Base-by-base conservation (phyloP, 2,797 vertebrate genomes). In the Amniataba percoides region DNA sequence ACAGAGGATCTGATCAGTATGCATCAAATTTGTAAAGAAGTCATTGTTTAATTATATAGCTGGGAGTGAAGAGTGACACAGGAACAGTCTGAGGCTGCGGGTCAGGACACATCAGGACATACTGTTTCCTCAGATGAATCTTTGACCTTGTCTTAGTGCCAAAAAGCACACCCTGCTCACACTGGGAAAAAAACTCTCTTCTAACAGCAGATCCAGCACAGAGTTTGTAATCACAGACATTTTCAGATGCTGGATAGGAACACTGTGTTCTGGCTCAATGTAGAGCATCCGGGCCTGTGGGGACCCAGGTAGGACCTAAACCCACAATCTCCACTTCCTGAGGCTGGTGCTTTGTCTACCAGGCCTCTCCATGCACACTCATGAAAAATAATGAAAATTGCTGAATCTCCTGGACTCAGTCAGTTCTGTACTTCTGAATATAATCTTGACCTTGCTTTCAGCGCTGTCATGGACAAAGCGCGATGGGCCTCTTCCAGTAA, bases 261-360 rank as follows among this genome's bases (percentile, higher is more conserved):
- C 64, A 31, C 36, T 25, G 40, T 69, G 60, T 82, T 83, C 81
- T 70, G 34, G 25, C 68, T 78, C 42, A 69, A 67, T 61, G 64
- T 61, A 31, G 71, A 81, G 49, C 78, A 40, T 6, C 14, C 40
- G 9, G 42, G 57, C 76, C 71, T 62, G 45, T 18, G 31, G 68
- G 72, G 77, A 82, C 51, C 53, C 77, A 85, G 85, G 78, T 77
- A 63, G 74, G 73, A 80, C 49, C 65, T 67, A 57, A 84, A 84
- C 59, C 55, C 79, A 70, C 73, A 69, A 51, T 60, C 78, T 85
- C 46, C 51, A 63, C 49, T 21, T 61, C 61, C 57, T 66, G 59
- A 78, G 45, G 27, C 55, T 43, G 58, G 14, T 18, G 40, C 64
- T 73, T 71, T 76, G 74, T 79, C 80, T 64, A 27, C 21, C 23